phyloP scores from a whole-genome alignment of 2,888 invertebrate species.

The Ischnus inquisitorius region DNA sequence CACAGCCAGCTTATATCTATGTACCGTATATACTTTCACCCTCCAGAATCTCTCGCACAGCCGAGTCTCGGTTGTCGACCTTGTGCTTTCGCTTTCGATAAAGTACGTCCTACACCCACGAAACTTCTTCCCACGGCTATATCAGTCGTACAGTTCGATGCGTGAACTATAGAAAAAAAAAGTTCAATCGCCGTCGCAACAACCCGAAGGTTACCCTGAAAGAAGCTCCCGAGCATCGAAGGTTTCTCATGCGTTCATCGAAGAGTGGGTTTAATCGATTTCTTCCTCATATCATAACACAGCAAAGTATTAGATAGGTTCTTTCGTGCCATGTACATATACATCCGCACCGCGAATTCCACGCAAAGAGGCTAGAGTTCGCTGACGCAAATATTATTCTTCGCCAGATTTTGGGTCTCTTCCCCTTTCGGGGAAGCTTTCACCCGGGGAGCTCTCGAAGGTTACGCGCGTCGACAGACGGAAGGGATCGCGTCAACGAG shows the following conservation, averaged over 20 bases:
- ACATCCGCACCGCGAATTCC: not conserved
- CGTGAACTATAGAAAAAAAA: not conserved
- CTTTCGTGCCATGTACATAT: not conserved
- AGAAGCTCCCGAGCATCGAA: not conserved
- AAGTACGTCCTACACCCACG: slow-evolving; percentile 26
- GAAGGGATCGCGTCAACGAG: slow-evolving; percentile 24
- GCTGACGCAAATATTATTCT: slow-evolving; percentile 48
- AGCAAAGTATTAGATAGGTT: not conserved
- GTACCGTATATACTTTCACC: slow-evolving; percentile 58
- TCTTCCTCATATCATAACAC: not conserved
- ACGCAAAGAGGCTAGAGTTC: not conserved
- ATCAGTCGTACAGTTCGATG: not conserved
- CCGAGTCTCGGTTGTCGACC: slow-evolving; percentile 55
- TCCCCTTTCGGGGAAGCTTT: not conserved
- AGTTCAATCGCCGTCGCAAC: not conserved
- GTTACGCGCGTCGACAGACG: slow-evolving; percentile 37
- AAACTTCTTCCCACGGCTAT: not conserved
- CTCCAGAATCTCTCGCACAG: slow-evolving; percentile 44
- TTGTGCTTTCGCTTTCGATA: slow-evolving; percentile 54
- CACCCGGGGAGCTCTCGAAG: slow-evolving; percentile 1
- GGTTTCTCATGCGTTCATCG: not conserved
- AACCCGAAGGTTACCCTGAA: not conserved
- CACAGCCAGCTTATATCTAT: slow-evolving; percentile 33
- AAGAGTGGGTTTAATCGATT: not conserved
- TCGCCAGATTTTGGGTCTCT: slow-evolving; percentile 24